Base-by-base conservation (phyloP, 1,140 invertebrate species). In the Brachionus angularis region DNA sequence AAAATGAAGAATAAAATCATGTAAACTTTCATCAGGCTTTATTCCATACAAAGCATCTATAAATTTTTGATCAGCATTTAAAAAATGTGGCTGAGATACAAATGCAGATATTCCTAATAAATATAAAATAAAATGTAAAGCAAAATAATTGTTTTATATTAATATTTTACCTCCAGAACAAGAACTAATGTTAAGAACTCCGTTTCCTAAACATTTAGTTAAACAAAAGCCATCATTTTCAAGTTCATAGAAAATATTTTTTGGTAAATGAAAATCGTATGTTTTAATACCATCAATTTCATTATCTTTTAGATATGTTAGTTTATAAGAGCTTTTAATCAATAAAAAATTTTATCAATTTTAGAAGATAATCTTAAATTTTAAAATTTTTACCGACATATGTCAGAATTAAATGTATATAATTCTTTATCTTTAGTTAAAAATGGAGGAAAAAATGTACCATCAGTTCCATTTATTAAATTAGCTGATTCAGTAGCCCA, bases 401-500 rank as follows among this genome's bases (percentile, higher is more conserved):
- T 70, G 27, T 70, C 67, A 5, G 67, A 29, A 52, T 39, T 50
- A 29, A 52, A 70, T 18, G 46, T 36, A 21, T 70, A 70, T 4
- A 70, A 18, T 42, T 29, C 29, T 42, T 10, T 18, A 39, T 70
- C 14, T 23, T 33, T n/a, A n/a, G n/a, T 52, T 3, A 50, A 31
- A 42, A 52, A 70, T 36, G 67, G 67, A 18, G 67, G 67, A 39
- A 47, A 70, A 33, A 50, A 70, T 25, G 67, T 50, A n/a, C 67
- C 67, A 53, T 70, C 67, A 8, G 67, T 70, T 25, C 67, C 67
- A 31, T 70, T 70, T 1, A 70, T 70, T 42, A 50, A 8, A 70
- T 70, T 70, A 14, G 47, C 67, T 2, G 1, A 36, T 10, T 50
- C 16, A 0, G 46, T 23, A 16, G 16, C 5, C 67, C 67, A 70